Base-by-base conservation (phyloP, 2,797 vertebrate species). In the Sebastes aleutianus region DNA sequence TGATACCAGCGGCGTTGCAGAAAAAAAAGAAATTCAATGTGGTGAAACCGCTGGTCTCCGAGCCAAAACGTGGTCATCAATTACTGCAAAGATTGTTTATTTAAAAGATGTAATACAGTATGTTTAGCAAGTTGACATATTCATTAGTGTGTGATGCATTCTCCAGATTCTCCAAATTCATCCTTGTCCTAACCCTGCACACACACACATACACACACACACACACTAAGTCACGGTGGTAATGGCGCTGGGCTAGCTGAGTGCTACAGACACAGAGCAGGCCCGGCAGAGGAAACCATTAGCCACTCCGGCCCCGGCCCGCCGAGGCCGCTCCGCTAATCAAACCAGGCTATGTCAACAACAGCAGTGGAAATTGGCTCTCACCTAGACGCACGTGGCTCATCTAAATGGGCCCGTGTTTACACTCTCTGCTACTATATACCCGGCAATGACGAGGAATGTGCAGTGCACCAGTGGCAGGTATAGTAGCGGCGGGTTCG, bases 331-430 rank as follows among this genome's bases (percentile, higher is more conserved):
- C 80, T 69, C 74, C 13, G 85, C 82, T 90, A 92, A 92, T 89
- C 91, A 91, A 86, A 87, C 70, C 76, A 10, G 71, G 87, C 79
- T 91, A 65, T 85, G 91, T 90, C 90, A 93, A 92, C 89, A 92
- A 22, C 85, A 31, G 80, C 29, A 1, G 76, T 78, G 66, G 69
- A 87, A 90, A 84, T 43, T 70, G 89, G 81, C 89, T 87, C 85
- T 84, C 89, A 77, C 87, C 85, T 76, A 62, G 34, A 77, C 27
- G 16, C 76, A 64, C 65, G 65, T 36, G 82, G 70, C 73, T 82
- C 74, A 61, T 85, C 77, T 89, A 80, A 88, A 89, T 36, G 78
- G 78, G 31, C 69, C 74, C 1, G 5, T 88, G 89, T 92, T 91
- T 90, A 88, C 87, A 83, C 76, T 79, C 65, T 2, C 20, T n/a